Evolutionary conservation across 1,140 invertebrate species (phyloP).

Genomic region (Episyrphus balteatus): DNA sequence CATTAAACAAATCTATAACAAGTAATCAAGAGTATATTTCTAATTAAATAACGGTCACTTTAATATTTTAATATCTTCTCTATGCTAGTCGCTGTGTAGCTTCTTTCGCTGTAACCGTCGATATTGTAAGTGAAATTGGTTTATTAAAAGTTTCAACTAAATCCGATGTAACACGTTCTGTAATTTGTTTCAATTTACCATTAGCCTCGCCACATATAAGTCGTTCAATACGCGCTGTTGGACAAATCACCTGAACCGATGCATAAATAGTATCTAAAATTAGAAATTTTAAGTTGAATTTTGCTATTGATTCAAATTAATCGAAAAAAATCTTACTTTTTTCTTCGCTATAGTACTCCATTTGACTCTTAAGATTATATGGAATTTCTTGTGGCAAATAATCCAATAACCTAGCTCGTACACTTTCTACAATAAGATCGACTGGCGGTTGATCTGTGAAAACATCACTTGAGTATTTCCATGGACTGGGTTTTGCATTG

Average conservation of each 20-base stretch:
- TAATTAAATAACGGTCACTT: no score
- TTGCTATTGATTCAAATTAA: background rate
- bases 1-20: no score
- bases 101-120: constrained; percentile 9
- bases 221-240: constrained; percentile 45
- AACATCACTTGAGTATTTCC: constrained; percentile 52
- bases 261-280: constrained; percentile 45
- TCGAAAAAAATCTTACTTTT: constrained; percentile 29
- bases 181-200: constrained; percentile 53
- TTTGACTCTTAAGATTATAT: constrained; percentile 52
- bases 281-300: background rate
- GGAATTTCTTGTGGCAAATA: constrained; percentile 71
- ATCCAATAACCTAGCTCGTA: constrained; percentile 70
- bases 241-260: constrained; percentile 51
- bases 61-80: background rate
- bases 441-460: constrained; percentile 62
- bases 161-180: constrained; percentile 40
- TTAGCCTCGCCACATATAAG: constrained; percentile 54
- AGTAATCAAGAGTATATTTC: no score
- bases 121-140: constrained; percentile 33
- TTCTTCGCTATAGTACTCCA: constrained; percentile 55
- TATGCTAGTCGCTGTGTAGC: background rate
- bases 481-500: constrained; percentile 49
- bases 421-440: constrained; percentile 54
- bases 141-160: constrained; percentile 34